These are phyloP conservation scores for Grus americana DNA, from an alignment of 2,113 vertebrate species.

Conservation along the genomic window DNA sequence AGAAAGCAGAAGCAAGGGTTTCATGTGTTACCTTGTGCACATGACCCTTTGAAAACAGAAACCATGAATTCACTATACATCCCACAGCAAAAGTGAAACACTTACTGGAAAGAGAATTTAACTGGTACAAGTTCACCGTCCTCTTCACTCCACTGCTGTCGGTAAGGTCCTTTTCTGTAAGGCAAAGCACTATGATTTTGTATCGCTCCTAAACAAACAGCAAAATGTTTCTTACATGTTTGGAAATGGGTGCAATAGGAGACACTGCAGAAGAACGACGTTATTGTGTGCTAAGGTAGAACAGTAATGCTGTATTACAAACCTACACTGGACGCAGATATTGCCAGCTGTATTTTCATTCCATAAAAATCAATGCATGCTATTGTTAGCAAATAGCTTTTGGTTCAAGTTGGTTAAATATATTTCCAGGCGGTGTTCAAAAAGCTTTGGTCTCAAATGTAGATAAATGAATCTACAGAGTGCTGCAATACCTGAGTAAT, in stretches of 20 bases:
- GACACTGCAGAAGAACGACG: neutral
- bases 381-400: neutral
- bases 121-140: constrained; percentile 38
- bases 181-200: neutral
- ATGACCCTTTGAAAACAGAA: neutral
- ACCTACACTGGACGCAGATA: neutral
- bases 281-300: neutral
- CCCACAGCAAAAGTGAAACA: neutral
- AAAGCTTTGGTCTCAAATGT: neutral
- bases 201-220: neutral
- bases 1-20: neutral
- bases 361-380: neutral
- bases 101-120: constrained; percentile 60
- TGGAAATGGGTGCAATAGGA: neutral
- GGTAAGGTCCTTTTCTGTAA: constrained; percentile 59
- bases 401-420: neutral
- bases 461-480: neutral
- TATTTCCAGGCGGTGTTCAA: neutral
- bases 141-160: constrained; percentile 54
- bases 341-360: neutral
- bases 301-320: fast-evolving
- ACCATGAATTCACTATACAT: no score
- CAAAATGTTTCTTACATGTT: neutral
- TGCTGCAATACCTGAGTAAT: constrained; percentile 47
- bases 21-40: no score